These are phyloP conservation scores for Alosa sapidissima DNA, from an alignment of 2,797 vertebrate genomes.

Conservation along the genomic window DNA sequence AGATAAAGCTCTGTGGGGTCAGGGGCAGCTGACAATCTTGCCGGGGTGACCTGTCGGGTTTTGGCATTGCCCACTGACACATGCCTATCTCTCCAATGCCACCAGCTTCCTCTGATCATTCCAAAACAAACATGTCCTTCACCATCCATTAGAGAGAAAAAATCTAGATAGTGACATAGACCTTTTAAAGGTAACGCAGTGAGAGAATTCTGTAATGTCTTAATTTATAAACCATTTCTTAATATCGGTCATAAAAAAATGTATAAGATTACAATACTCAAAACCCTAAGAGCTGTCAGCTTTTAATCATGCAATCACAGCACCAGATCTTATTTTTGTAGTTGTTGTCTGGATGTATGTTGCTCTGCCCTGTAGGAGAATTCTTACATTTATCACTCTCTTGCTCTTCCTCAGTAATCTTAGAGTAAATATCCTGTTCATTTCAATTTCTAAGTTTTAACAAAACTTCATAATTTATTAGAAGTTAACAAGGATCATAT, in stretches of 20 bases:
- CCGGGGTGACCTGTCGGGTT: neutral
- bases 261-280: neutral
- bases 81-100: slow-evolving; percentile 12
- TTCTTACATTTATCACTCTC: neutral
- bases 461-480: neutral
- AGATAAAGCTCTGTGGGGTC: neutral
- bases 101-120: slow-evolving; percentile 13
- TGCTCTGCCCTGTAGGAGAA: neutral
- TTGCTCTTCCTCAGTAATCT: neutral
- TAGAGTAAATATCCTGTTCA: neutral
- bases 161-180: neutral
- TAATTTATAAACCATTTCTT: too few relatives aligned
- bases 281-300: neutral
- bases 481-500: neutral
- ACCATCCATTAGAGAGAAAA: neutral
- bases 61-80: slow-evolving; percentile 1
- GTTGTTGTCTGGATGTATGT: neutral
- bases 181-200: neutral
- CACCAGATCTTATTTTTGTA: neutral
- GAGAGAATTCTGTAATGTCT: too few relatives aligned
- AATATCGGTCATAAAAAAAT: too few relatives aligned
- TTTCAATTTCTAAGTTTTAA: neutral
- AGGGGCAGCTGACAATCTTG: neutral
- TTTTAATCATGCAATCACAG: neutral
- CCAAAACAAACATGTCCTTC: neutral